Conservation (phyloP, 2,888 invertebrate genomes). For the Epistrophe eligans region DNA sequence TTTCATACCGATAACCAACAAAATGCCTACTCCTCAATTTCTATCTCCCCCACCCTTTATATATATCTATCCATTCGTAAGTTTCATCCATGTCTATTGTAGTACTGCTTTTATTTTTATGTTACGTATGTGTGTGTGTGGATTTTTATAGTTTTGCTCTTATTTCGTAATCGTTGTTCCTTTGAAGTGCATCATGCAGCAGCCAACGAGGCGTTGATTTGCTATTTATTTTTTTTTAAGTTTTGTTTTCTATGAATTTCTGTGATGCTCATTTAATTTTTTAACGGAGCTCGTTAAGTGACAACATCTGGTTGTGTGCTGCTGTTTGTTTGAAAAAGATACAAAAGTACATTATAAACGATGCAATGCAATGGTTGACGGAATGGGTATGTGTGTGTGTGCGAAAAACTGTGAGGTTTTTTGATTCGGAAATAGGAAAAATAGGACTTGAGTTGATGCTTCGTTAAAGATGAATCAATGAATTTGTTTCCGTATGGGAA, state of each 20-base stretch:
- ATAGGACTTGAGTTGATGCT: slow-evolving; percentile 26
- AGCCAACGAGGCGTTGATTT: slow-evolving; percentile 14
- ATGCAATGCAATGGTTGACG: background rate
- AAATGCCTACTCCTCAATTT: slow-evolving; percentile 23
- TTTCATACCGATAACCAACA: slow-evolving; percentile 6
- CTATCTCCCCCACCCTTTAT: background rate
- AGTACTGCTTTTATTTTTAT: background rate
- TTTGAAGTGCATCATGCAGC: slow-evolving; percentile 6
- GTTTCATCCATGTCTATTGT: slow-evolving; percentile 18
- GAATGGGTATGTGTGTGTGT: background rate
- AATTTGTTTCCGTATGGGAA: background rate
- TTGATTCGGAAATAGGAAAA: slow-evolving; percentile 24
- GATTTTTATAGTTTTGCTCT: slow-evolving; percentile 7
- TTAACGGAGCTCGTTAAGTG: slow-evolving; percentile 39
- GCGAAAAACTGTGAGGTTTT: background rate
- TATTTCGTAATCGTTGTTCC: slow-evolving; percentile 5
- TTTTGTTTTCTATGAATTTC: slow-evolving; percentile 19
- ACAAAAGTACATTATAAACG: background rate
- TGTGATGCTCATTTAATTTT: slow-evolving; percentile 43
- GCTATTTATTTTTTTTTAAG: background rate
- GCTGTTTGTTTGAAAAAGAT: background rate
- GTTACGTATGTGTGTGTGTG: background rate
- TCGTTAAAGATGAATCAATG: slow-evolving; percentile 13
- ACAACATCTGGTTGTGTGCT: slow-evolving; percentile 26
- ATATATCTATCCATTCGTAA: background rate